Conservation (phyloP, 1,140 invertebrate genomes). For the Caenorhabditis tropicalis region DNA sequence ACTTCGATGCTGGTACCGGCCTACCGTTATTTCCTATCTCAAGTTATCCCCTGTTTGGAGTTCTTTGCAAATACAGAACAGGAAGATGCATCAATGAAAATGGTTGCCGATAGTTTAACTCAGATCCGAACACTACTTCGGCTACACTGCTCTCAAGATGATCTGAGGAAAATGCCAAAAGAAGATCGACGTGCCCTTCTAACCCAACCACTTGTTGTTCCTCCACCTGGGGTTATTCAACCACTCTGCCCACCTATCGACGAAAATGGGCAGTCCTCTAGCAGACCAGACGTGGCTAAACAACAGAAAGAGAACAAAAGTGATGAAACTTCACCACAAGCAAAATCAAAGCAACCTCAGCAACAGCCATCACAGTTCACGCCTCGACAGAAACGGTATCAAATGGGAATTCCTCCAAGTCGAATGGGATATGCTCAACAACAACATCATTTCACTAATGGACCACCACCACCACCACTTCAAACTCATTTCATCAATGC, state of each 20-base stretch:
- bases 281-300: background rate
- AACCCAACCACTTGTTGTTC: background rate
- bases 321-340: background rate
- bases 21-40: background rate
- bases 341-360: background rate
- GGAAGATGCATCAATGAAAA: background rate
- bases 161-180: background rate
- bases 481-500: background rate
- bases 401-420: constrained; percentile 20
- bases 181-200: background rate
- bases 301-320: background rate
- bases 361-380: constrained; percentile 3
- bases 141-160: constrained; percentile 4
- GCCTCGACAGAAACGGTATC: background rate
- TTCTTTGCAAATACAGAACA: background rate
- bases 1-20: constrained; percentile 25
- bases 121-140: background rate
- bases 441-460: background rate
- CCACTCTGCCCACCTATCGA: background rate
- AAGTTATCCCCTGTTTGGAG: constrained; percentile 15
- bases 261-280: background rate
- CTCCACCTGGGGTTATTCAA: background rate
- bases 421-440: background rate
- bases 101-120: background rate
- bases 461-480: background rate